A percentile compares a stretch with the other conserved stretches of the same genome.
Evolutionary conservation across 2,113 vertebrate species (phyloP).

Genomic region (Astur gentilis): DNA sequence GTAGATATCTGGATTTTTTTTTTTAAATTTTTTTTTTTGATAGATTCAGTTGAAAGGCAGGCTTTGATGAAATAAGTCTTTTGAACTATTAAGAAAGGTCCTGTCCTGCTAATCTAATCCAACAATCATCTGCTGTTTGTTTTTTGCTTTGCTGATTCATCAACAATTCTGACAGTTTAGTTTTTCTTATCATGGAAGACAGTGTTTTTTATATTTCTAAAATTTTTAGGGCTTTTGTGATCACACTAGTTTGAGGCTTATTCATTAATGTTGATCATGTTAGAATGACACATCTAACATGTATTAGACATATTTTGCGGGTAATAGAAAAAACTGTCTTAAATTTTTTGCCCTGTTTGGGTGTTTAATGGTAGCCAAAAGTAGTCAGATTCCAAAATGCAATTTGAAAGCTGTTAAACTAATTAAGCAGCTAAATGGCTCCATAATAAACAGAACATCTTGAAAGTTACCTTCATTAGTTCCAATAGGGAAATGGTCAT

Average conservation of each 20-base stretch:
- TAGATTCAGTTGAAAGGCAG: neutral
- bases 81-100: neutral
- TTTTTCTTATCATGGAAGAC: neutral
- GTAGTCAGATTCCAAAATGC: neutral
- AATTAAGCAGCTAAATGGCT: neutral
- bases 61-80: neutral
- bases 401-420: neutral
- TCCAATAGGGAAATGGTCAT: neutral
- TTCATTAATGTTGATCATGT: neutral
- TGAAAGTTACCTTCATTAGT: neutral
- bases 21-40: neutral
- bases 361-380: neutral
- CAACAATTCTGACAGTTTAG: neutral
- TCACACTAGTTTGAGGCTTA: neutral
- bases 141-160: neutral
- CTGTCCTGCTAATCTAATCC: neutral
- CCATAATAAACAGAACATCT: neutral
- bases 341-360: neutral
- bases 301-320: neutral
- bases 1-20: neutral
- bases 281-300: neutral
- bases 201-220: neutral
- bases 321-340: neutral
- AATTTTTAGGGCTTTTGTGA: neutral
- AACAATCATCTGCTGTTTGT: neutral